These are phyloP conservation scores for Neoascia interrupta DNA, from an alignment of 2,888 invertebrate genomes.

Conservation along the genomic window DNA sequence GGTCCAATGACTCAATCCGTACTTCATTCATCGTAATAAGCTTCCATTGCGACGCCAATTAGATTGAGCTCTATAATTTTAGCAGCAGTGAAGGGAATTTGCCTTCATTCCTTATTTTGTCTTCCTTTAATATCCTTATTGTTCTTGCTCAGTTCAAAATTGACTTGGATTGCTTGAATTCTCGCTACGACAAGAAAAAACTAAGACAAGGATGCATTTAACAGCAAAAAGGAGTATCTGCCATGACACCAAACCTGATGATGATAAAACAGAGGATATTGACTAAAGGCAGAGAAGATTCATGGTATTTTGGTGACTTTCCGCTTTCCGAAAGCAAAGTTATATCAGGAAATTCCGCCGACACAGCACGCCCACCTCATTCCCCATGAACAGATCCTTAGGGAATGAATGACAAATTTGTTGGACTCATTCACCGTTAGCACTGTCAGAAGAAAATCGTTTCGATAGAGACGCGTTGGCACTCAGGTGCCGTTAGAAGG, in stretches of 20 bases:
- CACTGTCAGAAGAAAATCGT: slow-evolving; percentile 46
- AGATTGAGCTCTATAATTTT: too few relatives aligned
- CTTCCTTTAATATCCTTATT: slow-evolving; percentile 18
- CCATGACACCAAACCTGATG: background rate
- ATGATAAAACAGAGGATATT: slow-evolving; percentile 5
- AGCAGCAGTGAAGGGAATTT: too few relatives aligned
- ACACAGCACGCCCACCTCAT: too few relatives aligned
- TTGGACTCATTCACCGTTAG: too few relatives aligned
- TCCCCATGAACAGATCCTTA: too few relatives aligned
- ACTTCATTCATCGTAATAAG: too few relatives aligned
- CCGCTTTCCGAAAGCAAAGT: slow-evolving; percentile 28
- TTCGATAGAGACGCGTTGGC: slow-evolving; percentile 9
- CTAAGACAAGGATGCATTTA: slow-evolving; percentile 9
- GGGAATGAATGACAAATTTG: too few relatives aligned
- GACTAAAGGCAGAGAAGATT: slow-evolving; percentile 9
- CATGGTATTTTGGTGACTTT: slow-evolving; percentile 18
- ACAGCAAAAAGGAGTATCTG: background rate
- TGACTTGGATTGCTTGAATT: too few relatives aligned
- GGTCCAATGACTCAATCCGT: too few relatives aligned
- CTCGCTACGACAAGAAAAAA: background rate
- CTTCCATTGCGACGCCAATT: too few relatives aligned
- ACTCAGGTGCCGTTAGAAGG: slow-evolving; percentile 18
- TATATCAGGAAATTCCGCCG: slow-evolving; percentile 25
- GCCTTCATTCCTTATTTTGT: slow-evolving; percentile 18
- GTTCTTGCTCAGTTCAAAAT: too few relatives aligned